These are phyloP conservation scores for Scleropages formosus DNA, from an alignment of 2,797 vertebrate species.

Conservation along the genomic window DNA sequence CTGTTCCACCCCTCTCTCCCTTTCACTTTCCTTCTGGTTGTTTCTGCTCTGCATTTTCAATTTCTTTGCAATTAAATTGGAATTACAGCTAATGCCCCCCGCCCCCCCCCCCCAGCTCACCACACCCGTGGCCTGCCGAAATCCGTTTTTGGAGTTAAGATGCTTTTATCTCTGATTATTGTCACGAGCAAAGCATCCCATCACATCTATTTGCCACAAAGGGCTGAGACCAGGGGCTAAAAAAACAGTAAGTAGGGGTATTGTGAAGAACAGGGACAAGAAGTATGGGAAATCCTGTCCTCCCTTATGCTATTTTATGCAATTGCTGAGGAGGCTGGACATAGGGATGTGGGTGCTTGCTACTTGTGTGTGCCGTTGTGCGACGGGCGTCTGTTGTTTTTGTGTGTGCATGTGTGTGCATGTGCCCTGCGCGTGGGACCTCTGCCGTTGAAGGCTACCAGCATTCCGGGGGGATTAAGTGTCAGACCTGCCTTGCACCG, in stretches of 20 bases:
- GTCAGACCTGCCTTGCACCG: constrained; percentile 34
- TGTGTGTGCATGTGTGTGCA: background rate
- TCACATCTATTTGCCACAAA: constrained; percentile 58
- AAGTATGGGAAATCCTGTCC: background rate
- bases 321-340: background rate
- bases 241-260: background rate
- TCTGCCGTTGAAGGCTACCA: constrained; percentile 39
- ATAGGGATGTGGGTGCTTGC: background rate
- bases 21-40: background rate
- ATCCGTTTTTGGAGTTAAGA: constrained; percentile 66
- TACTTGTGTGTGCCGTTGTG: too few relatives aligned
- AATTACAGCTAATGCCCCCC: background rate
- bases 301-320: background rate
- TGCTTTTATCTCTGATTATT: constrained; percentile 67
- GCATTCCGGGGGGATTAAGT: constrained; percentile 51
- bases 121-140: constrained; percentile 63
- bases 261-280: background rate
- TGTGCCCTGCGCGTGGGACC: background rate
- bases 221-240: constrained; percentile 3
- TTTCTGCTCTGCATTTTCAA: constrained; percentile 15
- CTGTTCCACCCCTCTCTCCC: constrained; percentile 32
- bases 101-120: constrained; percentile 31
- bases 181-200: constrained; percentile 53
- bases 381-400: too few relatives aligned
- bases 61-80: background rate